A percentile compares a stretch with the other conserved stretches of the same genome.
Conservation (phyloP, 2,888 invertebrate species). For the Xanthorhoe designata region DNA sequence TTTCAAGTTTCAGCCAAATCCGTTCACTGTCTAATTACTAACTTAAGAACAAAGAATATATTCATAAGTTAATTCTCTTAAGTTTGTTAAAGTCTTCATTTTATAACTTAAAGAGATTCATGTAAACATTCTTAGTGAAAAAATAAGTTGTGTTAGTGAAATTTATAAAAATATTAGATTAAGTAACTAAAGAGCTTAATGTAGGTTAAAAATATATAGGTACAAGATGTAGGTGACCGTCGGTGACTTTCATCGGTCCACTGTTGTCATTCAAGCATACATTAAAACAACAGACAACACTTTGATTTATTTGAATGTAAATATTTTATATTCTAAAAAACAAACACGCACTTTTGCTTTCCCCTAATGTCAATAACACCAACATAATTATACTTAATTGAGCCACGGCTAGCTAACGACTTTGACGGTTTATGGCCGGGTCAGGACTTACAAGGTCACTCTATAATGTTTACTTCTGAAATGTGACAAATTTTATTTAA, state of each 20-base stretch:
- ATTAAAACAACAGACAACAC: not conserved
- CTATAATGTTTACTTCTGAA: not conserved
- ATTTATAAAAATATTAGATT: too few relatives aligned
- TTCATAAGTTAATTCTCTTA: too few relatives aligned
- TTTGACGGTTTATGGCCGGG: not conserved
- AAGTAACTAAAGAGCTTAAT: too few relatives aligned
- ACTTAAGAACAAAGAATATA: too few relatives aligned
- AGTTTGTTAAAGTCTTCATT: too few relatives aligned
- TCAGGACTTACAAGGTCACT: not conserved
- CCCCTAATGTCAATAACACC: conserved; percentile 6
- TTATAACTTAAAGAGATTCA: too few relatives aligned
- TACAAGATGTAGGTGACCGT: not conserved
- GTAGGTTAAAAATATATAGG: not conserved
- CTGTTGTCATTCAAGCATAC: not conserved
- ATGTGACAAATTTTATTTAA: not conserved
- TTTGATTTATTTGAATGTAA: not conserved
- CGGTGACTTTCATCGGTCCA: not conserved
- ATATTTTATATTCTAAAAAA: not conserved
- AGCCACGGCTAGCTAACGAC: conserved; percentile 7
- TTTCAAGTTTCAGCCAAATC: too few relatives aligned
- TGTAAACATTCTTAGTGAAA: too few relatives aligned
- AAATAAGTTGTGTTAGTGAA: too few relatives aligned
- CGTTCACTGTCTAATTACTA: too few relatives aligned
- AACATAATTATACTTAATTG: conserved; percentile 25
- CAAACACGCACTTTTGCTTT: conserved; percentile 1